Evolutionary conservation across 1,140 invertebrate species (phyloP), one percentile per base, ranked within the genome.

Genomic region (Drosophila ercepeae): DNA sequence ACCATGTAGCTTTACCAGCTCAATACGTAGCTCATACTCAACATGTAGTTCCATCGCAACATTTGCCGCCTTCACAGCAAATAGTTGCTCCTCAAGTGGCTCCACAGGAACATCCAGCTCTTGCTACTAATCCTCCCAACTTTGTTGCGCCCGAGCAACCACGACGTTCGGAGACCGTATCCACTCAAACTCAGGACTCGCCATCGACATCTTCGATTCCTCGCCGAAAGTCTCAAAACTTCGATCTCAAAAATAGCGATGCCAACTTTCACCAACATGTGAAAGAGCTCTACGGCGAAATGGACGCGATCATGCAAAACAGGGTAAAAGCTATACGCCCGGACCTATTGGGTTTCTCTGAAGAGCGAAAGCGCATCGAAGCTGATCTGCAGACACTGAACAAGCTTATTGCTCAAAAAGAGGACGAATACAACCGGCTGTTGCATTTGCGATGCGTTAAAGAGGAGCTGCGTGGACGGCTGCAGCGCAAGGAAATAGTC

Each of bases 391-490:
- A 53, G 2, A 63, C 58, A 0, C 60, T 88, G 13, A 65, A 88
- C 18, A 75, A 59, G 1, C 18, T 82, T 0, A 49, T 89, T 1
- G 9, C 9, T 4, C 29, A 70, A 11, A 82, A 88, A 36, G 83
- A 89, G 42, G 78, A 82, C n/a, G 82, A 88, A 13, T 50, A 51
- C 7, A 89, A 89, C 75, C 78, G 82, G 1, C 42, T 88, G 8
- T 36, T 65, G 0, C 65, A 88, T 4, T 48, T 88, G 32, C 69
- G 77, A 8, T 53, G 46, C 41, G 44, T 78, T 4, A 88, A 88
- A 11, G 25, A 63, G 9, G 82, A 88, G 50, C 25, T 88, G 5
- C 57, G 32, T 0, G 48, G 39, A 0, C 69, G 82, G 5, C 7
- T 88, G 7, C 29, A 78, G 34, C 65, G 69, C 5, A 78, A 49